Conservation (phyloP, 2,888 invertebrate species). For the Allolobophora icterica region DNA sequence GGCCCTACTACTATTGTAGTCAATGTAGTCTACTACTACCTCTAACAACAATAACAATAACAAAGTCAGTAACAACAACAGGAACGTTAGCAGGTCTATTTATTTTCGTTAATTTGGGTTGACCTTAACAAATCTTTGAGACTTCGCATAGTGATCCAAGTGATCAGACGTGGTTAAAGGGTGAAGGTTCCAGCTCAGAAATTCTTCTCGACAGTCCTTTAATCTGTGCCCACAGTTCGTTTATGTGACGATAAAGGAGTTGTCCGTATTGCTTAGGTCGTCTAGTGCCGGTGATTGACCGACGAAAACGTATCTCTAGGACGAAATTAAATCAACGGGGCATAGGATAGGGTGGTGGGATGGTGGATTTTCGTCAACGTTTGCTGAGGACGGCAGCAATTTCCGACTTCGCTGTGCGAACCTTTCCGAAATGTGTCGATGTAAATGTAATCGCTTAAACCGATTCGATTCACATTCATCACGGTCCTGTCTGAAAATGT, state of each 20-base stretch:
- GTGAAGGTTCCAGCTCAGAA: neutral
- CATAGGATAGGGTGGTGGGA: neutral
- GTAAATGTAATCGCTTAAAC: neutral
- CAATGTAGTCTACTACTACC: too few relatives aligned
- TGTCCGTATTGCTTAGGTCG: neutral
- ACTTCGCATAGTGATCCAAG: neutral
- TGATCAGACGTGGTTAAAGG: neutral
- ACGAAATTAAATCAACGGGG: neutral
- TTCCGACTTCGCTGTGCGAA: neutral
- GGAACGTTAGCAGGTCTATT: neutral
- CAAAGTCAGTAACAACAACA: too few relatives aligned
- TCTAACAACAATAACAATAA: too few relatives aligned
- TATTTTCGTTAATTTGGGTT: neutral
- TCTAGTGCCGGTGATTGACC: neutral
- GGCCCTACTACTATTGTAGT: too few relatives aligned
- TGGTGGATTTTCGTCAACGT: neutral
- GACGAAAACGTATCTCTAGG: neutral
- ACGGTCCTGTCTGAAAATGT: neutral
- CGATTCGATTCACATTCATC: conserved; percentile 5
- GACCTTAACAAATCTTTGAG: neutral
- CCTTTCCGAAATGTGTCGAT: neutral
- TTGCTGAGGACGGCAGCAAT: neutral
- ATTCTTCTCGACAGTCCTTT: neutral
- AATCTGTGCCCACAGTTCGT: neutral
- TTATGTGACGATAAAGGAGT: neutral